A percentile compares a stretch with the other conserved stretches of the same genome.
Evolutionary conservation across 2,113 vertebrate genomes (phyloP).

Genomic region (Hippocampus comes): DNA sequence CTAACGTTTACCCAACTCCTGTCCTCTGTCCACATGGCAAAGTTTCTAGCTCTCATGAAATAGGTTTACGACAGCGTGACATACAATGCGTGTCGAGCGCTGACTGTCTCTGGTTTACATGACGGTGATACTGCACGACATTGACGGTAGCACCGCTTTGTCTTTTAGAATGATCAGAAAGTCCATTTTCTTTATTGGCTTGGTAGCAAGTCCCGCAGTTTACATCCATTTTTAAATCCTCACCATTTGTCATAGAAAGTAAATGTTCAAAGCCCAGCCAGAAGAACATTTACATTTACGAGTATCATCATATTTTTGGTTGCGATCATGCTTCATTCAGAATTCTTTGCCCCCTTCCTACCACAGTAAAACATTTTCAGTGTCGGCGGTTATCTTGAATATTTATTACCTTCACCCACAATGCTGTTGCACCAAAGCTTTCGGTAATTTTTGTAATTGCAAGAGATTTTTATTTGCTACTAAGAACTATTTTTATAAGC

Average conservation of each 20-base stretch:
- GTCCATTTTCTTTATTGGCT: slow-evolving; percentile 12
- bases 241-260: slow-evolving; percentile 2
- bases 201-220: not conserved
- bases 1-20: not conserved
- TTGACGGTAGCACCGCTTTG: not conserved
- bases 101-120: slow-evolving; percentile 15
- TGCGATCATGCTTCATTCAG: slow-evolving; percentile 2
- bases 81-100: slow-evolving; percentile 5
- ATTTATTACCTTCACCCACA: not conserved
- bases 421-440: slow-evolving; percentile 20
- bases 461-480: slow-evolving; percentile 3
- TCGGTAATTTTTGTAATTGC: slow-evolving; percentile 25
- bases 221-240: slow-evolving; percentile 9
- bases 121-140: slow-evolving; percentile 1
- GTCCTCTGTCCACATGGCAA: slow-evolving; percentile 15
- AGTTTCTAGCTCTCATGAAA: slow-evolving; percentile 21
- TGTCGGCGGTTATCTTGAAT: not conserved
- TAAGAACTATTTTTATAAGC: slow-evolving; percentile 16
- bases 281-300: slow-evolving; percentile 37
- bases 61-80: slow-evolving; percentile 41
- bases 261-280: slow-evolving; percentile 2
- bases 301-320: slow-evolving; percentile 27
- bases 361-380: not conserved
- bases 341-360: not conserved
- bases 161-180: slow-evolving; percentile 18